Percentiles rank a stretch among this genome's conserved stretches.
Evolutionary conservation across 2,113 vertebrate genomes (phyloP).

Genomic region (Nasalis larvatus): DNA sequence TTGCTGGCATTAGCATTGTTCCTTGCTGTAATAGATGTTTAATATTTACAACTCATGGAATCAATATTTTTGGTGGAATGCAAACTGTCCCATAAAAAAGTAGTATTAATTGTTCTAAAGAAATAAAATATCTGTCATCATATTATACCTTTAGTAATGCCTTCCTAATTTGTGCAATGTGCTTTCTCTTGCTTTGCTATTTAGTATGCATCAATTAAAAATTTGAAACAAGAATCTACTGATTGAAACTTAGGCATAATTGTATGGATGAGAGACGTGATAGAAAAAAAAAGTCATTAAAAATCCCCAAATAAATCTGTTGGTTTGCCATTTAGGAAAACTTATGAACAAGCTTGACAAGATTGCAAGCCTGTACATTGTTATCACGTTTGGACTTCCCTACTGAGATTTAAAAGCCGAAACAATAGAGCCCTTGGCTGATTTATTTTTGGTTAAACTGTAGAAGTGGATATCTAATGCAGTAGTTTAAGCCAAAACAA

Average conservation of each 20-base stretch:
- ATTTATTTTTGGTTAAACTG: constrained; percentile 13
- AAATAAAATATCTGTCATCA: background rate
- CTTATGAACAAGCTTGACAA: background rate
- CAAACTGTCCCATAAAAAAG: background rate
- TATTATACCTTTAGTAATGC: background rate
- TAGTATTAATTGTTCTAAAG: background rate
- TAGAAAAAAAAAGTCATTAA: background rate
- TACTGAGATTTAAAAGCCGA: background rate
- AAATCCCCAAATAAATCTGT: background rate
- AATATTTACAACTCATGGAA: background rate
- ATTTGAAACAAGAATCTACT: background rate
- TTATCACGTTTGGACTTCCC: background rate
- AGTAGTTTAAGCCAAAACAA: constrained; percentile 1
- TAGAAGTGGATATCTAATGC: background rate
- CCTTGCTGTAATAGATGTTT: background rate
- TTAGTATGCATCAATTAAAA: background rate
- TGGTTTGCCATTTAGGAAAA: background rate
- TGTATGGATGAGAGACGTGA: background rate
- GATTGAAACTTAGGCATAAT: background rate
- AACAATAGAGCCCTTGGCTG: background rate
- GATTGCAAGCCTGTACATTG: background rate
- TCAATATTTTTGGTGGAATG: background rate
- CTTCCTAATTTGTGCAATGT: background rate
- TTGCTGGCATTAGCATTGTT: background rate
- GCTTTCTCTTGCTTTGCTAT: background rate